phyloP scores from a whole-genome alignment of 2,113 vertebrate genomes.

The Rana temporaria region DNA sequence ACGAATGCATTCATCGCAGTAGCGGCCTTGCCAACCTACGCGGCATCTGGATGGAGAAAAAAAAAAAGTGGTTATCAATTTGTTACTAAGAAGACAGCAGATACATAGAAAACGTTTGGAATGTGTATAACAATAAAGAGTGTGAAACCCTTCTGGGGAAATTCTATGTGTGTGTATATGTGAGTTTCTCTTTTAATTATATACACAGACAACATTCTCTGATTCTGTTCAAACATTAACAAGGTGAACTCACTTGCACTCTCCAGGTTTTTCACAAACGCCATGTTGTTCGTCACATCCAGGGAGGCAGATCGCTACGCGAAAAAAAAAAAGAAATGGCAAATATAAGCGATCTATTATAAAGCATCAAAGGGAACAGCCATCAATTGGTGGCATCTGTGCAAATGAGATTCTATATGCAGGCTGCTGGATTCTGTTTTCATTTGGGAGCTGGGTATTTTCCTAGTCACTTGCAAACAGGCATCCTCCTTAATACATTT shows the following conservation, averaged over 20 bases:
- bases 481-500: conserved; percentile 88
- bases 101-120: not conserved
- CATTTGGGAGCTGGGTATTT: conserved; percentile 67
- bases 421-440: conserved; percentile 65
- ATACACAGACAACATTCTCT: not conserved
- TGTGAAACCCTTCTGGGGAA: not conserved
- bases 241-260: conserved; percentile 92
- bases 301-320: conserved; percentile 91
- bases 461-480: conserved; percentile 75
- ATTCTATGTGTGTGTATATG: not conserved
- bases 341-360: conserved; percentile 52
- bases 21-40: conserved; percentile 95
- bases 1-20: conserved; percentile 96
- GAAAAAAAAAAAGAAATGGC: conserved; percentile 59
- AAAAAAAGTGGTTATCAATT: conserved; percentile 43
- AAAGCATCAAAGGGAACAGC: not conserved
- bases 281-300: conserved; percentile 96
- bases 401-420: conserved; percentile 67
- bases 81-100: not conserved
- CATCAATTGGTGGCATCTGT: conserved; percentile 47
- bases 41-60: conserved; percentile 82
- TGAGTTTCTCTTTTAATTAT: not conserved
- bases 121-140: not conserved
- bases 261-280: conserved; percentile 94
- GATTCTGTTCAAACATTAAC: not conserved